phyloP scores from a whole-genome alignment of 2,888 invertebrate species.

The Drosophila siamana region DNA sequence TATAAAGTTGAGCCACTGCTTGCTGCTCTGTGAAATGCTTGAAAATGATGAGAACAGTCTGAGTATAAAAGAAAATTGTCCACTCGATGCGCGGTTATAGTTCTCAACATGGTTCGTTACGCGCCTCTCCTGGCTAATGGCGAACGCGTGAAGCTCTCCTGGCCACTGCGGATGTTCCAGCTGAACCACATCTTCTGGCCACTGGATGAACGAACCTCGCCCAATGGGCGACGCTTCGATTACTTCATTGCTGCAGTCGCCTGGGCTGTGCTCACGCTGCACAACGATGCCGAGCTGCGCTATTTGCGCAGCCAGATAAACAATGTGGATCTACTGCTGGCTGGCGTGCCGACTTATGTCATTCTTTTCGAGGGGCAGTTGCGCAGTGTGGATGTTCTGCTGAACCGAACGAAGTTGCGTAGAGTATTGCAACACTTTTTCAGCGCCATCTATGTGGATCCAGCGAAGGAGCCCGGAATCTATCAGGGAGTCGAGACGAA shows the following conservation, averaged over 20 bases:
- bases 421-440: constrained; percentile 67
- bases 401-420: constrained; percentile 49
- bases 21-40: background rate
- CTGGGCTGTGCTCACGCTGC: constrained; percentile 50
- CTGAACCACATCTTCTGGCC: constrained; percentile 78
- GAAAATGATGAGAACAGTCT: background rate
- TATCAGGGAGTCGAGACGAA: constrained; percentile 53
- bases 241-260: constrained; percentile 45
- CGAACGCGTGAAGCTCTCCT: constrained; percentile 61
- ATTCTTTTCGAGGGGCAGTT: constrained; percentile 71
- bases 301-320: constrained; percentile 54
- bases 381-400: constrained; percentile 59
- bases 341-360: constrained; percentile 74
- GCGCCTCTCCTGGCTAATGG: constrained; percentile 69
- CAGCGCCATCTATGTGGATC: constrained; percentile 68
- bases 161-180: constrained; percentile 65
- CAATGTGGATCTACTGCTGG: constrained; percentile 66
- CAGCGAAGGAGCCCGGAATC: constrained; percentile 42
- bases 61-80: constrained; percentile 45
- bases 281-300: constrained; percentile 70
- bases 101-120: constrained; percentile 67
- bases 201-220: constrained; percentile 54
- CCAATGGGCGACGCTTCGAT: constrained; percentile 42
- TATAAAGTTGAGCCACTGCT: constrained; percentile 64
- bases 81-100: constrained; percentile 18